phyloP scores from a whole-genome alignment of 2,888 invertebrate species.

The Yponomeuta plumbellus region DNA sequence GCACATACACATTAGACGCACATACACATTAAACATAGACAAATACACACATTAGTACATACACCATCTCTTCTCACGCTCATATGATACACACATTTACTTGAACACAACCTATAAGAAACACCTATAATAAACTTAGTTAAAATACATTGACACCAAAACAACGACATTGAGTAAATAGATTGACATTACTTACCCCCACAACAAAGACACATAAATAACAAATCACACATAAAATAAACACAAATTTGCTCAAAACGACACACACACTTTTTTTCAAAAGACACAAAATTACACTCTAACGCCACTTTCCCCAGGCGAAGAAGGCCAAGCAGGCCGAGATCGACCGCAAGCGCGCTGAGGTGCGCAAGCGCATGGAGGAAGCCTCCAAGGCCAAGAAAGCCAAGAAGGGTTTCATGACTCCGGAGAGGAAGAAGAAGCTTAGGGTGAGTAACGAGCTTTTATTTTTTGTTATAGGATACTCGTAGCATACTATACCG shows the following conservation, averaged over 20 bases:
- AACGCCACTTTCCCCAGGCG: conserved; percentile 80
- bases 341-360: conserved; percentile 98
- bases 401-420: conserved; percentile 99
- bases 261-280: conserved; percentile 15
- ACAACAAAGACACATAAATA: neutral
- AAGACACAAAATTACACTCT: conserved; percentile 16
- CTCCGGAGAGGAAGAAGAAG: conserved; percentile 99
- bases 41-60: too few relatives aligned
- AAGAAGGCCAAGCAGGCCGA: conserved; percentile 98
- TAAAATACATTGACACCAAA: too few relatives aligned
- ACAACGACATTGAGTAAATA: too few relatives aligned
- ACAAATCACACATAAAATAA: neutral
- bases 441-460: conserved; percentile 87
- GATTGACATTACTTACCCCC: too few relatives aligned
- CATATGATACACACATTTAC: too few relatives aligned
- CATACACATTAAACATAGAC: too few relatives aligned
- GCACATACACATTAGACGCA: too few relatives aligned
- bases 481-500: too few relatives aligned
- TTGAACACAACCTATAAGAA: too few relatives aligned
- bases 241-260: neutral
- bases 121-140: too few relatives aligned
- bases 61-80: too few relatives aligned
- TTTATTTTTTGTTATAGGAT: neutral
- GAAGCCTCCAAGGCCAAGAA: conserved; percentile 99
- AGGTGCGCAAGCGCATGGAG: conserved; percentile 98